These are phyloP conservation scores for Tethya wilhelma DNA, from an alignment of 37 sponge, comb jelly and placozoan species.

Conservation along the genomic window DNA sequence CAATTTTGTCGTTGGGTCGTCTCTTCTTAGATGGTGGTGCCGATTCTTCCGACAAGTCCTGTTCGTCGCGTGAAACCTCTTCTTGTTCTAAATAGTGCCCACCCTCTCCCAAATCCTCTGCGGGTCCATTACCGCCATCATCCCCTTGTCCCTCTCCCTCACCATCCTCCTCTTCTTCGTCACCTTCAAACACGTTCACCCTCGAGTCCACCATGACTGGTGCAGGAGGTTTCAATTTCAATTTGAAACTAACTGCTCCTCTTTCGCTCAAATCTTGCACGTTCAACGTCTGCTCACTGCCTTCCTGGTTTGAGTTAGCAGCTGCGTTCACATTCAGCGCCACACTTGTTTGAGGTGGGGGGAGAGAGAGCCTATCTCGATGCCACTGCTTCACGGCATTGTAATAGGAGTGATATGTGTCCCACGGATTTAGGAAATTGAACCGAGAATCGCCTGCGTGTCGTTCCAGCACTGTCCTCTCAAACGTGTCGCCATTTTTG, in stretches of 20 bases:
- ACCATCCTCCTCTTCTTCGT: neutral
- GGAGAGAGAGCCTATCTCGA: constrained; percentile 21
- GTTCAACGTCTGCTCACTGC: constrained; percentile 3
- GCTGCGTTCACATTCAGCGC: neutral
- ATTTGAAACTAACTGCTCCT: constrained; percentile 73
- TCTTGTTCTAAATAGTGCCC: neutral
- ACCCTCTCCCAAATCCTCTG: neutral
- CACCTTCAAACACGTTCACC: neutral
- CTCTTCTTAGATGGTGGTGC: constrained; percentile 25
- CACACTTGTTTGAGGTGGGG: constrained; percentile 2
- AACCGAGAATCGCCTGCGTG: constrained; percentile 77
- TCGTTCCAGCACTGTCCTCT: constrained; percentile 69
- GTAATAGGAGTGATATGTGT: constrained; percentile 81
- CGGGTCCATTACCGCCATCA: constrained; percentile 3
- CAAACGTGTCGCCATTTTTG: constrained; percentile 77
- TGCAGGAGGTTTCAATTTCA: constrained; percentile 8
- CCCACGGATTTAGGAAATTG: constrained; percentile 79
- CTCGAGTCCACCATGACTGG: constrained; percentile 6
- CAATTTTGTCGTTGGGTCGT: constrained; percentile 3
- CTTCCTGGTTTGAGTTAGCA: neutral
- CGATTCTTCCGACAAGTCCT: neutral
- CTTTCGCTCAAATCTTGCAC: constrained; percentile 56
- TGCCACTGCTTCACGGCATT: constrained; percentile 52
- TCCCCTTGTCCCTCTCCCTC: neutral
- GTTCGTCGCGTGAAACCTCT: neutral